A percentile compares a stretch with the other conserved stretches of the same genome.
Evolutionary conservation across 2,113 vertebrate species (phyloP).

Genomic region (Sinocyclocheilus grahami): DNA sequence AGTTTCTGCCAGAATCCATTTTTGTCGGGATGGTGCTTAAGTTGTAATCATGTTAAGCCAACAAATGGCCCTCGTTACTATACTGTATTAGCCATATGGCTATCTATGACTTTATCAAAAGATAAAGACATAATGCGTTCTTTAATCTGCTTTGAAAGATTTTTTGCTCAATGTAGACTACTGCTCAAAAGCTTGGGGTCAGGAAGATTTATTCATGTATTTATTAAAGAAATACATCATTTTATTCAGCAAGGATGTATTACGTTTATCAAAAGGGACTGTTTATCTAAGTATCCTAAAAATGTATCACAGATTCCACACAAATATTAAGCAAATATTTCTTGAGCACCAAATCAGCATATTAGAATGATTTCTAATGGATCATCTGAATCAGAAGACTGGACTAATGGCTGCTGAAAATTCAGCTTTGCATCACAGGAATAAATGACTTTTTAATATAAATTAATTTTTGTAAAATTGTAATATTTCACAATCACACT

Average conservation of each 20-base stretch:
- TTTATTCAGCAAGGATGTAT: no score
- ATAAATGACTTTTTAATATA: no score
- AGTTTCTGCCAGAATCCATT: slow-evolving; percentile 43
- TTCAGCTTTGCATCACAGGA: no score
- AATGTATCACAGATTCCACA: no score
- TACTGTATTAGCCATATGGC: not conserved
- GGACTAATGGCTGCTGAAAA: no score
- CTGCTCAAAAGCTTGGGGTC: not conserved
- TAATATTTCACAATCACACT: no score
- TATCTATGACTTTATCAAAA: not conserved
- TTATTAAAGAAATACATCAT: no score
- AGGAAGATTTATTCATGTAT: not conserved
- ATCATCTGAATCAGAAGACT: not conserved
- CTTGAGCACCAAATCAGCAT: no score
- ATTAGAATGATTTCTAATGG: not conserved
- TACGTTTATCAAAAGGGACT: no score
- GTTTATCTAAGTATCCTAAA: no score
- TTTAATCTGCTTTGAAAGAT: not conserved
- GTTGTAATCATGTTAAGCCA: slow-evolving; percentile 11
- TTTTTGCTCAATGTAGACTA: not conserved
- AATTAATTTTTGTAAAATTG: no score
- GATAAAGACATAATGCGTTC: not conserved
- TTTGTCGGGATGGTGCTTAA: slow-evolving; percentile 18
- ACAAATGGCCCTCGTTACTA: not conserved
- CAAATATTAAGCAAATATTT: no score